Evolutionary conservation across 30 jellyfish, hydroid and myxozoan genomes (phyloP), one percentile per base, ranked within the genome.

Genomic region (Chrysaora quinquecirrha): DNA sequence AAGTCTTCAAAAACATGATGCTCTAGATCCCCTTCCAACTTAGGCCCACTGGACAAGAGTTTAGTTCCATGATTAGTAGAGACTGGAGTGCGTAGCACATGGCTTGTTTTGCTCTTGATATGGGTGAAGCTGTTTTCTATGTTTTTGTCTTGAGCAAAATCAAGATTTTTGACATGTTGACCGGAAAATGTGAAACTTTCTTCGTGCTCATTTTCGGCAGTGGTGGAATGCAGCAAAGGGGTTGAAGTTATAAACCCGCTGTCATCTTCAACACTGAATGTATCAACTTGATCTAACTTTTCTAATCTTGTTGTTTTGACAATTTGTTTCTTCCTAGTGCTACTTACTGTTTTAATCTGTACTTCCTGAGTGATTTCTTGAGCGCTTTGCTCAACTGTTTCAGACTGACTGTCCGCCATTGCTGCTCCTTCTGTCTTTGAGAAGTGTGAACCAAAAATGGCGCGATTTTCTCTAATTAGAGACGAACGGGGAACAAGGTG

Each of bases 1-100:
- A 80, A 50, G 48, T 80, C 90, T 20, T 65, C 83, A 68, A 80
- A 80, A 30, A 80, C 54, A 67, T 72, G 61, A 10, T 80, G 83
- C 34, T 80, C 90, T n/a, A 80, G 19, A 24, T 38, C 74, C 33
- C 46, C 74, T n/a, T 62, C n/a, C n/a, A n/a, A n/a, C n/a, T n/a
- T n/a, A n/a, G n/a, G n/a, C n/a, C n/a, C n/a, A n/a, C n/a, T n/a
- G n/a, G n/a, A n/a, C n/a, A n/a, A n/a, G n/a, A n/a, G n/a, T n/a
- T n/a, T n/a, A n/a, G n/a, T n/a, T n/a, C n/a, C n/a, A n/a, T n/a
- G n/a, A n/a, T n/a, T n/a, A n/a, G n/a, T n/a, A n/a, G n/a, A n/a
- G n/a, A n/a, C n/a, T n/a, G n/a, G n/a, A n/a, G n/a, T n/a, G n/a
- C n/a, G n/a, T n/a, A n/a, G n/a, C n/a, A n/a, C n/a, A n/a, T n/a